Base-by-base conservation (phyloP, 2,797 vertebrate species). In the Neomorphus geoffroyi region DNA sequence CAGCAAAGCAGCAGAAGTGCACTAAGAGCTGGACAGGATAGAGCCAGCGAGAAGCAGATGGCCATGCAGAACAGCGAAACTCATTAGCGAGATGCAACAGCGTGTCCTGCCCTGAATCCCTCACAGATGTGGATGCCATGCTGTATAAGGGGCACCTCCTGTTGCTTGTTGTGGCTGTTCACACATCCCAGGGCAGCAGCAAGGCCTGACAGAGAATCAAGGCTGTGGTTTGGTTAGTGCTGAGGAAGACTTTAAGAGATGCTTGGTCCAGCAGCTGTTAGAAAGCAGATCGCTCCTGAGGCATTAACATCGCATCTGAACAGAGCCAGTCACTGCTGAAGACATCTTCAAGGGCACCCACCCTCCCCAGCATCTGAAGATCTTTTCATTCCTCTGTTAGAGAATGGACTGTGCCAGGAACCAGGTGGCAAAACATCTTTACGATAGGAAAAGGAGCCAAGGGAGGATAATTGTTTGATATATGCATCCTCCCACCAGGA, bases 11-110 rank as follows among this genome's bases (percentile, higher is more conserved):
- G 87, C 80, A 75, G 84, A 79, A 90, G 72, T 19, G 17, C 62
- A 71, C 39, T 1, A 1, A 35, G 80, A 89, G 80, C 81, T 10
- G 58, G 87, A 69, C 45, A 51, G 87, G 84, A 91, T 84, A 85
- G 80, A 95, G 90, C 73, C 75, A 95, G 94, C 67, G 56, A 13
- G 33, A 51, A 73, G 78, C 85, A 92, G 94, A 92, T 83, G 94
- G 88, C 86, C 91, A 93, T 96, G 97, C 96, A 54, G 83, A 64
- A 91, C 67, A 18, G 88, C 26, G 46, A 57, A 57, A 77, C 73
- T 50, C 41, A 1, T 71, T 11, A 91, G 94, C 3, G 12, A 87
- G 79, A 79, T 41, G 80, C 78, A 67, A 46, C 26, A 16, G 92
- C 73, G 62, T 0, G 11, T 65, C 80, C 56, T 58, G 73, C 78